Percentiles rank a stretch among this genome's conserved stretches.
phyloP scores from a whole-genome alignment of 2,113 vertebrate genomes.

The Psilopsiagon aymara region DNA sequence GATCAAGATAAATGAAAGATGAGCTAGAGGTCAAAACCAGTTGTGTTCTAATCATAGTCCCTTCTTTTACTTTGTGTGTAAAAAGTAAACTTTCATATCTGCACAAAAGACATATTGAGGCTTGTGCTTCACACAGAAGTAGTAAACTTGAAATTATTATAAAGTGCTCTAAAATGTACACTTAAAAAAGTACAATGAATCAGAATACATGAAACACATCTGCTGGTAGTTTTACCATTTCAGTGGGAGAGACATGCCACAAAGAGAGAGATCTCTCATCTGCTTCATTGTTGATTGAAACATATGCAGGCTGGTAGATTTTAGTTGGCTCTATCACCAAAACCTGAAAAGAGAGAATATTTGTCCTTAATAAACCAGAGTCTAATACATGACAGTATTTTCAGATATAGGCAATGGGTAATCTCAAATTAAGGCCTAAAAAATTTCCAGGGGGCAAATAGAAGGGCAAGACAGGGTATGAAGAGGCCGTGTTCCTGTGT shows the following conservation, averaged over 20 bases:
- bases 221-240: conserved; percentile 79
- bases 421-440: neutral
- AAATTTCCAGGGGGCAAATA: neutral
- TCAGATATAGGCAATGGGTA: neutral
- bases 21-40: neutral
- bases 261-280: conserved; percentile 92
- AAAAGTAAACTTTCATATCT: neutral
- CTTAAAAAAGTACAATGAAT: neutral
- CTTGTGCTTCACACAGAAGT: neutral
- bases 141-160: neutral
- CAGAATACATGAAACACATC: neutral
- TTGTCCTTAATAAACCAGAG: neutral
- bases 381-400: neutral
- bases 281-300: conserved; percentile 92
- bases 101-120: neutral
- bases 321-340: conserved; percentile 92
- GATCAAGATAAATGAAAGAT: neutral
- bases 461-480: neutral
- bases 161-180: neutral
- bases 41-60: neutral
- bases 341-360: conserved; percentile 78
- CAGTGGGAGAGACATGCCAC: conserved; percentile 90
- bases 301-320: conserved; percentile 92
- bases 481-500: neutral
- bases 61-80: neutral